Conservation (phyloP, 2,797 vertebrate genomes). For the Hipposideros larvatus region DNA sequence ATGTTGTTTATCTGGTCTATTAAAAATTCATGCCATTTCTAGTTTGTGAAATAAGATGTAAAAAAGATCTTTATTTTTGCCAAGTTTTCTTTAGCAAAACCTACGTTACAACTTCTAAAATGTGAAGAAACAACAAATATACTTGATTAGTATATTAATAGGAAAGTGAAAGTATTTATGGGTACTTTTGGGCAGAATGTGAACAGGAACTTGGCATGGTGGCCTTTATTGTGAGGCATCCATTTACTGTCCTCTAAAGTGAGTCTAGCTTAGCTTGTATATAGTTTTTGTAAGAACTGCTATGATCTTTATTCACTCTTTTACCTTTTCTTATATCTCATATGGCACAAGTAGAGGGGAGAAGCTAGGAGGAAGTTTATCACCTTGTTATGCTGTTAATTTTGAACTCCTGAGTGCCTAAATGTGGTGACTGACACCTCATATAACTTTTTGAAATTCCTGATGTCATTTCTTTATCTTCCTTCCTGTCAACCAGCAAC, state of each 20-base stretch:
- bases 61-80: conserved; percentile 72
- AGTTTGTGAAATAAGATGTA: conserved; percentile 68
- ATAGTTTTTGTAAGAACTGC: conserved; percentile 62
- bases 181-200: conserved; percentile 63
- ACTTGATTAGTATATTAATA: conserved; percentile 63
- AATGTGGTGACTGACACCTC: conserved; percentile 70
- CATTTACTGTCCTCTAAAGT: conserved; percentile 62
- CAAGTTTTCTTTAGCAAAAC: conserved; percentile 67
- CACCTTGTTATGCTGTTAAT: conserved; percentile 56
- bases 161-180: conserved; percentile 67
- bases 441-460: conserved; percentile 57
- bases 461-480: conserved; percentile 54
- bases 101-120: conserved; percentile 68
- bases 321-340: conserved; percentile 69
- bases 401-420: conserved; percentile 72
- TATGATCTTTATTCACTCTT: conserved; percentile 54
- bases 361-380: conserved; percentile 58
- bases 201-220: conserved; percentile 77
- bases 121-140: conserved; percentile 71
- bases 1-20: conserved; percentile 58
- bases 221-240: conserved; percentile 73
- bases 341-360: conserved; percentile 70
- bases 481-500: conserved; percentile 71
- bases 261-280: conserved; percentile 70
- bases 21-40: conserved; percentile 65